phyloP scores from a whole-genome alignment of 2,888 invertebrate genomes.

The Tetragonisca angustula region DNA sequence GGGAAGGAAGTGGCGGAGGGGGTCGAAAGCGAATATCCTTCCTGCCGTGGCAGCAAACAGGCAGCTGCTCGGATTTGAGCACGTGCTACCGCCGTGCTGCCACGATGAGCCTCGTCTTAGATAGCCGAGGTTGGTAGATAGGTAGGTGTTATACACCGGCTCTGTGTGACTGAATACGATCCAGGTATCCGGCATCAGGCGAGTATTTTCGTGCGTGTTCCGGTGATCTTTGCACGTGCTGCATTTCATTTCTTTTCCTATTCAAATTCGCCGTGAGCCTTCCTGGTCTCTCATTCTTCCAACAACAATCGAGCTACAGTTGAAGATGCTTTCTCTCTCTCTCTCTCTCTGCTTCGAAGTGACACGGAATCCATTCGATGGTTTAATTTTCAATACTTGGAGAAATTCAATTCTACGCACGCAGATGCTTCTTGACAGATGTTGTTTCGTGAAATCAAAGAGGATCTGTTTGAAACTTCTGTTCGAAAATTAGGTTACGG shows the following conservation, averaged over 20 bases:
- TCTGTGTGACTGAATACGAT: conserved; percentile 43
- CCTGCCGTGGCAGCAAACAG: conserved; percentile 74
- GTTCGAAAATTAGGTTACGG: too few species aligned
- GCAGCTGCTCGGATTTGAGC: conserved; percentile 83
- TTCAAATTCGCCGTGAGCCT: conserved; percentile 26
- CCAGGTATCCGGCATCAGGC: conserved; percentile 47
- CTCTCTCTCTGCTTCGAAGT: not conserved
- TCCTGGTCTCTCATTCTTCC: not conserved
- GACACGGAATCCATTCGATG: not conserved
- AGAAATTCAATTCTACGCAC: not conserved
- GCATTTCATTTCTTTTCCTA: conserved; percentile 18
- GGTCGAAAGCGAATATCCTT: conserved; percentile 80
- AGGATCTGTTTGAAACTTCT: not conserved
- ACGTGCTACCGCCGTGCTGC: conserved; percentile 80
- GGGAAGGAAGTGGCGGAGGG: conserved; percentile 72
- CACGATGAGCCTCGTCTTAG: conserved; percentile 52
- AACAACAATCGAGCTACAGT: conserved; percentile 12
- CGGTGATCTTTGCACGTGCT: conserved; percentile 35
- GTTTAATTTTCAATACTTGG: not conserved
- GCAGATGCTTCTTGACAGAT: not conserved
- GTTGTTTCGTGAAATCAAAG: not conserved
- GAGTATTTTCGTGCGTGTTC: conserved; percentile 16
- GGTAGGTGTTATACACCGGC: conserved; percentile 60
- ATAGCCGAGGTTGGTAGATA: conserved; percentile 62
- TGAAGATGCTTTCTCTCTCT: not conserved